These are phyloP conservation scores for Psephotus haematonotus DNA, from an alignment of 2,113 vertebrate species.

Conservation along the genomic window DNA sequence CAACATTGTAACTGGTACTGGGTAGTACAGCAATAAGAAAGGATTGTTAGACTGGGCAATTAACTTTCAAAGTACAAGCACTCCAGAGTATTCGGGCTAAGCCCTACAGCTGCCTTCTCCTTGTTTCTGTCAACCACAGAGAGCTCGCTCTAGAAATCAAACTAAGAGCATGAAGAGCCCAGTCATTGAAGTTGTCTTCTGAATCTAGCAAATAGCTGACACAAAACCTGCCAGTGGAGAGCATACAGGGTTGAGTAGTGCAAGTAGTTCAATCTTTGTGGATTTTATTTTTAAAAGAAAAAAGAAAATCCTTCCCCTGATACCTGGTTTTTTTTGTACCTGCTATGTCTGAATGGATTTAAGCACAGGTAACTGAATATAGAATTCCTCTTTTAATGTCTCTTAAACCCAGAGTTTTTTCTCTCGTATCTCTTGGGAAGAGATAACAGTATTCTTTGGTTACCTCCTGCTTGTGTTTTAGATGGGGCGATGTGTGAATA, in stretches of 20 bases:
- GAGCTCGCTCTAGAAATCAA: background rate
- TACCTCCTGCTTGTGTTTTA: background rate
- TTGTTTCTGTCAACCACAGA: background rate
- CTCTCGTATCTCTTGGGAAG: background rate
- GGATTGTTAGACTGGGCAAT: background rate
- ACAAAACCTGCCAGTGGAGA: background rate
- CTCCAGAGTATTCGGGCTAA: background rate
- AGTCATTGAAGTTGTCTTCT: background rate
- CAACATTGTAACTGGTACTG: background rate
- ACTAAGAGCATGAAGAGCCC: background rate
- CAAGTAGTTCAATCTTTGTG: background rate
- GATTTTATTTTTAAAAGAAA: background rate
- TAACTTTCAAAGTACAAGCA: background rate
- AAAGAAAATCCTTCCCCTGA: background rate
- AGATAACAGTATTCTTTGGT: fast-evolving
- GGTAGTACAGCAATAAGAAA: background rate
- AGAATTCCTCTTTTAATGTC: background rate
- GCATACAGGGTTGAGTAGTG: too few relatives aligned
- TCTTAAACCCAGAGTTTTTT: background rate
- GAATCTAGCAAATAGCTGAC: background rate
- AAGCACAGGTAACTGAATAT: background rate
- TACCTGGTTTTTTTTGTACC: background rate
- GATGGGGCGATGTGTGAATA: background rate
- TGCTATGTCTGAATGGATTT: background rate
- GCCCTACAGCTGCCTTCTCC: background rate